Evolutionary conservation across 2,797 vertebrate genomes (phyloP).

Genomic region (Rousettus madagascariensis): DNA sequence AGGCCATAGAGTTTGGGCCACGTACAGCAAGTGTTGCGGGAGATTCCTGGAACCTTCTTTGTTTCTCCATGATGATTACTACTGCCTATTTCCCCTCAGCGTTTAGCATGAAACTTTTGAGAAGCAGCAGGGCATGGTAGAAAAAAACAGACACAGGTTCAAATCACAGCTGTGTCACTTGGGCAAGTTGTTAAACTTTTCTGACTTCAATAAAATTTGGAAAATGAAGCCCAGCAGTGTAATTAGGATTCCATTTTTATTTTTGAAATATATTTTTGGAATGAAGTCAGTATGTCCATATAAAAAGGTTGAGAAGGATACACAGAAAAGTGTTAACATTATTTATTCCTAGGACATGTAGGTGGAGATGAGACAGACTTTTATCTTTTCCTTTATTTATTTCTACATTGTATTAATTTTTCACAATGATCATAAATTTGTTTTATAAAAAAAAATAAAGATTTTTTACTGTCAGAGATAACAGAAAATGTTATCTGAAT

Average conservation of each 20-base stretch:
- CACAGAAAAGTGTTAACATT: neutral
- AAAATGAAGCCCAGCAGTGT: neutral
- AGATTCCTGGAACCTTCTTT: neutral
- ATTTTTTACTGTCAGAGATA: neutral
- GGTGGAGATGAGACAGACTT: neutral
- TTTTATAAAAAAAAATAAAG: neutral
- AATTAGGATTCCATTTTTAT: neutral
- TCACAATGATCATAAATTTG: neutral
- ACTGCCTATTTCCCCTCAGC: neutral
- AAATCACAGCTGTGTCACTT: neutral
- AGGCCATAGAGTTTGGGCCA: neutral
- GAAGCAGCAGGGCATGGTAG: neutral
- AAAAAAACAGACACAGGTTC: neutral
- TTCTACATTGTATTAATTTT: neutral
- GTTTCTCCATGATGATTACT: neutral
- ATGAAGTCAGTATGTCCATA: neutral
- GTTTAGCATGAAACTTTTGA: neutral
- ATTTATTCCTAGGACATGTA: neutral
- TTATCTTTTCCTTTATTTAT: neutral
- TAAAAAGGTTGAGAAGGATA: neutral
- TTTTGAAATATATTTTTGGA: neutral
- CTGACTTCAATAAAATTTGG: neutral
- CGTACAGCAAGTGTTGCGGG: neutral
- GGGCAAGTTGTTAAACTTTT: neutral
- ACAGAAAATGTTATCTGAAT: neutral